These are phyloP conservation scores for Hyalella azteca DNA, from an alignment of 2,888 invertebrate species.

Conservation along the genomic window DNA sequence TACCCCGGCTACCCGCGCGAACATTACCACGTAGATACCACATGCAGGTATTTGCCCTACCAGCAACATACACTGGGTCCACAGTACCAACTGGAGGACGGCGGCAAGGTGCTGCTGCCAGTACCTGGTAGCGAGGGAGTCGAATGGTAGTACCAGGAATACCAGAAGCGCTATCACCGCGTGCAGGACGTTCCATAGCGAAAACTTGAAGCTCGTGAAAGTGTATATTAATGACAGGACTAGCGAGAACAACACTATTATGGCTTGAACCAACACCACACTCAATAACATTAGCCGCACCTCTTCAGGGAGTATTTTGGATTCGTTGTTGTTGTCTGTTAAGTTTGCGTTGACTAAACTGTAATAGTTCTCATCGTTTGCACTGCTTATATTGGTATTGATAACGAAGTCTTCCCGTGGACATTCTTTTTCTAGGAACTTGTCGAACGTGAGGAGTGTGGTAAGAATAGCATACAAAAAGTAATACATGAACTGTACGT, in stretches of 20 bases:
- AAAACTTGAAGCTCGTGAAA: conserved; percentile 47
- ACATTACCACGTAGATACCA: conserved; percentile 71
- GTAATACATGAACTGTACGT: conserved; percentile 67
- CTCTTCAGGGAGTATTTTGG: background rate
- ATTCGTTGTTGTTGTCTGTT: background rate
- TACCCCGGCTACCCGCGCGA: conserved; percentile 69
- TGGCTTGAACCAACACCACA: conserved; percentile 42
- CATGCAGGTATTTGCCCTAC: conserved; percentile 62
- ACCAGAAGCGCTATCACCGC: conserved; percentile 51
- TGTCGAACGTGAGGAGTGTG: conserved; percentile 64
- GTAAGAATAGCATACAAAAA: conserved; percentile 67
- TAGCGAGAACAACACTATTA: conserved; percentile 47
- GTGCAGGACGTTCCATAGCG: conserved; percentile 48
- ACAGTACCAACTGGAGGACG: conserved; percentile 52
- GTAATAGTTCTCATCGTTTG: background rate
- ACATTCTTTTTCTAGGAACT: conserved; percentile 53
- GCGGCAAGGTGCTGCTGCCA: conserved; percentile 58
- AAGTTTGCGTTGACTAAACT: background rate
- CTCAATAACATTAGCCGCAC: conserved; percentile 1
- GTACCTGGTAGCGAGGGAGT: background rate
- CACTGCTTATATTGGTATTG: background rate
- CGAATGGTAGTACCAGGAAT: conserved; percentile 42
- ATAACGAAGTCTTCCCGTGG: background rate
- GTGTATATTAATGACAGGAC: conserved; percentile 49
- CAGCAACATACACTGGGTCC: conserved; percentile 58